Conservation (phyloP, 1,140 invertebrate species). For the Melipona quadrifasciata region DNA sequence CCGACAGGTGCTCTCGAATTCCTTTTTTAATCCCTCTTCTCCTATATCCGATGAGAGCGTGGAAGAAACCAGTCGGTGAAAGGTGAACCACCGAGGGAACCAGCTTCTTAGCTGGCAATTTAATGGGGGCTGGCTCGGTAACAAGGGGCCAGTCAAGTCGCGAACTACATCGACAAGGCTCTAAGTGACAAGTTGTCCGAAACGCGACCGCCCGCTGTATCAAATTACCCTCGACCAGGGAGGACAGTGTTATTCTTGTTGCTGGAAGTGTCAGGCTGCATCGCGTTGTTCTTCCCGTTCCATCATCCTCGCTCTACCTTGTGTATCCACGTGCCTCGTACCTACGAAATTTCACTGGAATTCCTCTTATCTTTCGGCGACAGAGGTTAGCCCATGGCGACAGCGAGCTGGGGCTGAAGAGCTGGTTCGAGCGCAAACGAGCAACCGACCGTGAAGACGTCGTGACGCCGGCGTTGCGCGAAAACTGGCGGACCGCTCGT, state of each 20-base stretch:
- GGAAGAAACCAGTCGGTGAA: slow-evolving; percentile 22
- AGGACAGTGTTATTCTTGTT: slow-evolving; percentile 28
- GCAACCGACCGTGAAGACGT: slow-evolving; percentile 6
- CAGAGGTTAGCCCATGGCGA: neutral
- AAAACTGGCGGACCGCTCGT: neutral
- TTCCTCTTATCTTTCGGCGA: slow-evolving; percentile 9
- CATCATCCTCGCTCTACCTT: no score
- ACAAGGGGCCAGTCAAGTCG: slow-evolving; percentile 13
- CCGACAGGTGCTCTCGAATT: neutral
- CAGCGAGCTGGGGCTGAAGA: neutral
- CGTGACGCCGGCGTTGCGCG: neutral
- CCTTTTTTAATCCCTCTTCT: neutral
- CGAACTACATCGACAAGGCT: slow-evolving; percentile 18
- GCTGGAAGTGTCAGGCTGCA: neutral
- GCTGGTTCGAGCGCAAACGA: neutral
- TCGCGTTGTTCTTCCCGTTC: slow-evolving; percentile 19
- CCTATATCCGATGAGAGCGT: neutral
- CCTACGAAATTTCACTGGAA: neutral
- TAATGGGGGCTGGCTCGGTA: slow-evolving; percentile 31
- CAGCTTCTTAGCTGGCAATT: slow-evolving; percentile 46
- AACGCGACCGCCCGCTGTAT: slow-evolving; percentile 49
- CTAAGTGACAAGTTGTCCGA: slow-evolving; percentile 57
- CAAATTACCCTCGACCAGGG: slow-evolving; percentile 56
- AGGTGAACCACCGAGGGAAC: neutral
- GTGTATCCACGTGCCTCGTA: neutral